Evolutionary conservation across 2,113 vertebrate genomes (phyloP).

Genomic region (Guaruba guarouba): DNA sequence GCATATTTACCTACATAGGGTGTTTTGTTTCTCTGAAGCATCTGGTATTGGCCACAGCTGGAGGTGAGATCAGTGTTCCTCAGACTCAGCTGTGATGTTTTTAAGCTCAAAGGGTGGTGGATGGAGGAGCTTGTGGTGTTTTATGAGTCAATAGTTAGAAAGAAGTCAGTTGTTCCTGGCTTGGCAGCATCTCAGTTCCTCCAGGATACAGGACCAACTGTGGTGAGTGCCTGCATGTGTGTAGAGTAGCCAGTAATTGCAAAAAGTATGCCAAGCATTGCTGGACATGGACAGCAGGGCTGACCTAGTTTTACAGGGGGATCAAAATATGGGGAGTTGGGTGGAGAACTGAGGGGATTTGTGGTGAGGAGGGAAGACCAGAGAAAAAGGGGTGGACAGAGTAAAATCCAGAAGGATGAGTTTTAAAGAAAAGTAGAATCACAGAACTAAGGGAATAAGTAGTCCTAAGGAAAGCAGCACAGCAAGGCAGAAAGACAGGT

Average conservation of each 20-base stretch:
- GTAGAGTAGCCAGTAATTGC: not conserved
- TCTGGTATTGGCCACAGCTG: not conserved
- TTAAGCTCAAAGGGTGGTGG: not conserved
- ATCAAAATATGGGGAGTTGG: not conserved
- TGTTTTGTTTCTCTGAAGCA: not conserved
- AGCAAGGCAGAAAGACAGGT: not conserved
- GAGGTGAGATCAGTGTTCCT: constrained; percentile 26
- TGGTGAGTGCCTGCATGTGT: not conserved
- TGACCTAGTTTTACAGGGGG: not conserved
- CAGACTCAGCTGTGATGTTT: not conserved
- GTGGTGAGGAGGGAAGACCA: not conserved
- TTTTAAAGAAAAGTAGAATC: not conserved
- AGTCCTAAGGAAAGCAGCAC: not conserved
- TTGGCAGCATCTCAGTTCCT: not conserved
- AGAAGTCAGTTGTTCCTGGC: not conserved
- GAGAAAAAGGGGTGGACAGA: not conserved
- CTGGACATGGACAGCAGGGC: not conserved
- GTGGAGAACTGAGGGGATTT: not conserved
- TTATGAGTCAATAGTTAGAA: not conserved
- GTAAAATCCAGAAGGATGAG: not conserved
- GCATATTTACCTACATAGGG: not conserved
- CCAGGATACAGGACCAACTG: not conserved
- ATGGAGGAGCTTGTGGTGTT: not conserved
- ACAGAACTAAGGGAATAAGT: not conserved
- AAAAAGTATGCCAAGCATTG: not conserved